Base-by-base conservation (phyloP, 1,140 invertebrate genomes). In the Anoplolepis gracilipes region DNA sequence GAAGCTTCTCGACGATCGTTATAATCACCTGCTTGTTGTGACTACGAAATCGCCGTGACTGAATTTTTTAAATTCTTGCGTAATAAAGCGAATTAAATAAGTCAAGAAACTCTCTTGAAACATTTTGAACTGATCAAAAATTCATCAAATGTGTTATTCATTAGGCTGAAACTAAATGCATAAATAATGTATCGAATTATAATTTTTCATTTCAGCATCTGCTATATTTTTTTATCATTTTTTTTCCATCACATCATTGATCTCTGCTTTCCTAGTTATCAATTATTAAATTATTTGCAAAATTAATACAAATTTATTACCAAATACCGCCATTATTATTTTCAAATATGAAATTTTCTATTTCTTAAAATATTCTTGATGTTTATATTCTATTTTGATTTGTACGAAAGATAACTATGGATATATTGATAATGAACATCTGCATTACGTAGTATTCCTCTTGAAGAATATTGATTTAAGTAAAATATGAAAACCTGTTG, bases 401-500 rank as follows among this genome's bases (percentile, higher is more conserved):
- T 70, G 53, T 28, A 28, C 5, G n/a, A 78, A 33, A 78, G 65
- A 65, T 3, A 28, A 36, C 2, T 65, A 33, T 16, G 36, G 8
- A 55, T 36, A 77, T 16, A 22, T 19, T 11, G 46, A 13, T n/a
- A 13, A 39, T 72, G 22, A 61, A 81, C 49, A 53, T 65, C n/a
- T 7, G 3, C n/a, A 22, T 57, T 72, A 72, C 19, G 1, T 49
- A 49, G 13, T 49, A 19, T 28, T 33, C 25, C 11, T 22, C 46
- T 39, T 36, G 25, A 42, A 30, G 65, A 70, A 72, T 70, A 70
- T 42, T 42, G 57, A 70, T 82, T 72, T 25, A 46, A 39, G n/a
- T 22, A 78, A 67, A 49, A 78, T 70, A 59, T 25, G 16, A 59
- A 42, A 59, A 73, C n/a, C 49, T 39, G 46, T 59, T 72, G 53